These are phyloP conservation scores for Achatina immaculata DNA, from an alignment of 1,140 invertebrate species.

Conservation along the genomic window DNA sequence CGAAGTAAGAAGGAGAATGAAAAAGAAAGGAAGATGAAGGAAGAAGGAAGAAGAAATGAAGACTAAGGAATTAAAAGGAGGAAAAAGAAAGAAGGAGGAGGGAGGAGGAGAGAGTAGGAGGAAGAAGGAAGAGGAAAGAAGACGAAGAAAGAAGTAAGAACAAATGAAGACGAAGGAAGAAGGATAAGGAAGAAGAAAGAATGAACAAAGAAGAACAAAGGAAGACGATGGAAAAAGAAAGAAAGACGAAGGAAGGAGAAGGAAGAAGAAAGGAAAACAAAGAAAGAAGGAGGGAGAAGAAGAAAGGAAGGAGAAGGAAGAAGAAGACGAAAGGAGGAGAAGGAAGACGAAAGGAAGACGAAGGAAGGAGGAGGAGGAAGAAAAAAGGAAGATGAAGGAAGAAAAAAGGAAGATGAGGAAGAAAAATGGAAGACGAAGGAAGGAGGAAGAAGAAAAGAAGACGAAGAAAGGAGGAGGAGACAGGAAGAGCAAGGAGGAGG, in stretches of 20 bases:
- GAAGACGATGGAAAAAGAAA: conserved; percentile 23
- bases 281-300: not conserved
- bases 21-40: not conserved
- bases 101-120: no score
- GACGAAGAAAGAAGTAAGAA: no score
- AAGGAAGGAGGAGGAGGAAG: not conserved
- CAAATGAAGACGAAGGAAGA: no score
- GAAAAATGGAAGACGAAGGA: not conserved
- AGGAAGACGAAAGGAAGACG: not conserved
- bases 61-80: no score
- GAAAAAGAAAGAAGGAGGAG: no score
- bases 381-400: not conserved
- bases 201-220: not conserved
- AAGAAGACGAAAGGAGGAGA: not conserved
- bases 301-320: not conserved
- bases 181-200: not conserved
- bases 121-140: no score
- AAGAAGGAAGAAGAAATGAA: conserved; percentile 9
- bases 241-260: conserved; percentile 7
- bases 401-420: not conserved
- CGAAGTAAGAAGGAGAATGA: not conserved
- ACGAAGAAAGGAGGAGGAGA: not conserved
- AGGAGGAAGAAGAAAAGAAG: not conserved
- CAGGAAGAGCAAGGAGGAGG: no score
- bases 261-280: conserved; percentile 6